Conservation (phyloP, 1,140 invertebrate genomes). For the Trigoniulus corallinus region DNA sequence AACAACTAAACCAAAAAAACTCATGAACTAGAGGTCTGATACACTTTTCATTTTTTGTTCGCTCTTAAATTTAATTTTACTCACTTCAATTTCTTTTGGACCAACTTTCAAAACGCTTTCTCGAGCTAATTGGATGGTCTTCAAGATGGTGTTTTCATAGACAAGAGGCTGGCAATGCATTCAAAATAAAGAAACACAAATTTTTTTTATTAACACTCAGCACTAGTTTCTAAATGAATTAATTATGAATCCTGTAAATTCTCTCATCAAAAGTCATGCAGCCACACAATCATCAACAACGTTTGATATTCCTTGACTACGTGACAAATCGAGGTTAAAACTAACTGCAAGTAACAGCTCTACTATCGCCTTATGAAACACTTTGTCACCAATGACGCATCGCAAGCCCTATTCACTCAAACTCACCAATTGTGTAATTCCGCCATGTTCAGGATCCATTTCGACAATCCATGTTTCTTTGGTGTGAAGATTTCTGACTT, state of each 20-base stretch:
- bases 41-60: neutral
- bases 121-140: slow-evolving; percentile 66
- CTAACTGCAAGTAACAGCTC: too few relatives aligned
- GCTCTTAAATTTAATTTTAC: neutral
- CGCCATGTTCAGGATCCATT: slow-evolving; percentile 58
- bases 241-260: too few relatives aligned
- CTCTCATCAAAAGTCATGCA: too few relatives aligned
- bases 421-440: slow-evolving; percentile 61
- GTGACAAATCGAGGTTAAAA: too few relatives aligned
- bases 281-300: too few relatives aligned
- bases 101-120: slow-evolving; percentile 56
- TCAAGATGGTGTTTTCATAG: slow-evolving; percentile 64
- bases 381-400: too few relatives aligned
- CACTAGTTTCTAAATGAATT: too few relatives aligned
- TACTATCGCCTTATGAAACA: too few relatives aligned
- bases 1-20: too few relatives aligned
- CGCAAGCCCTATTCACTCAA: too few relatives aligned
- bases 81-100: slow-evolving; percentile 41
- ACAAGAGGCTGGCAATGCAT: slow-evolving; percentile 48
- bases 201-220: slow-evolving; percentile 9
- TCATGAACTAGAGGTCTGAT: neutral
- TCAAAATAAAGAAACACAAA: slow-evolving; percentile 10
- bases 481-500: slow-evolving; percentile 53
- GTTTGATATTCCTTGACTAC: too few relatives aligned
- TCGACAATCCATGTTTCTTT: slow-evolving; percentile 80